These are phyloP conservation scores for Adela reaumurella DNA, from an alignment of 2,888 invertebrate species.

Conservation along the genomic window DNA sequence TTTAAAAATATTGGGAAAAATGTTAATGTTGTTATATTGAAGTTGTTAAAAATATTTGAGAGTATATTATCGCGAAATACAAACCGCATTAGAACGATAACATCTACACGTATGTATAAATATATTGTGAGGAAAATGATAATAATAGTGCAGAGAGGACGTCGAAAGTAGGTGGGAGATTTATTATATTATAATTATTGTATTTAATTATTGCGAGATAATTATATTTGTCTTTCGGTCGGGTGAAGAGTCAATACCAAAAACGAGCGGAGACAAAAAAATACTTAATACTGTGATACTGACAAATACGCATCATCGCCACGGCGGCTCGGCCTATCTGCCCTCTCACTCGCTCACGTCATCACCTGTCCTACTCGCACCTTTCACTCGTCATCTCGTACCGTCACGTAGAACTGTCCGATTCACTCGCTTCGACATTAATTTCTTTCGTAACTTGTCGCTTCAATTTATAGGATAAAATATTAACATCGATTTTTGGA, in stretches of 20 bases:
- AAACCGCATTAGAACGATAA: slow-evolving; percentile 8
- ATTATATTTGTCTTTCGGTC: neutral
- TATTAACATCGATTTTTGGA: neutral
- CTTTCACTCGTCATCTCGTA: slow-evolving; percentile 7
- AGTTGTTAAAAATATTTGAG: slow-evolving; percentile 58
- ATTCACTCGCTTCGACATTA: no score
- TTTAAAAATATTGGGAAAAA: slow-evolving; percentile 41
- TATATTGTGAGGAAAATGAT: neutral
- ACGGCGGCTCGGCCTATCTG: slow-evolving; percentile 6
- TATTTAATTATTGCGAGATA: neutral
- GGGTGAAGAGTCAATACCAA: neutral
- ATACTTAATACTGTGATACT: slow-evolving; percentile 22
- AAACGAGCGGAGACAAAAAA: neutral
- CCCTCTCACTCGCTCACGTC: slow-evolving; percentile 1
- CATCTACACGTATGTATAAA: neutral
- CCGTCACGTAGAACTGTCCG: slow-evolving; percentile 5
- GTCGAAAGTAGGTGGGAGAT: neutral
- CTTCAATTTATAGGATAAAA: neutral
- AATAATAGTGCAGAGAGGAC: neutral
- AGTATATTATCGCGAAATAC: slow-evolving; percentile 49
- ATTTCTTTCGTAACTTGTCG: neutral
- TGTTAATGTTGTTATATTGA: slow-evolving; percentile 56
- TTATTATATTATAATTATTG: neutral
- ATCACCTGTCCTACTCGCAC: slow-evolving; percentile 6
- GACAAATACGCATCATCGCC: slow-evolving; percentile 14